These are phyloP conservation scores for Coenonympha arcania DNA, from an alignment of 2,888 invertebrate species.

Conservation along the genomic window DNA sequence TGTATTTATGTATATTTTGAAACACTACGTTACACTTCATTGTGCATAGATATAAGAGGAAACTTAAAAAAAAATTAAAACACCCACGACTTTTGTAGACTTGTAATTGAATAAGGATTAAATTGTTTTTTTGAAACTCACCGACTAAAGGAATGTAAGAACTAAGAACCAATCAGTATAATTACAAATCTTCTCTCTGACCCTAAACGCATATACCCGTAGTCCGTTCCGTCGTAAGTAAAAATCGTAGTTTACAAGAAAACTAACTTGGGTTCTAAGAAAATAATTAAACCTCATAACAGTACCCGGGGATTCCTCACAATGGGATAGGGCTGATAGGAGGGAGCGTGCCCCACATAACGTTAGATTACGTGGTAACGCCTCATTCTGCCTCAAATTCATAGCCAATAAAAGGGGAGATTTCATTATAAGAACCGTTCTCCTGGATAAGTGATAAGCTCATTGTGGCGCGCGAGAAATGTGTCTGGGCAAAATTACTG, in stretches of 20 bases:
- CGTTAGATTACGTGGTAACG: slow-evolving; percentile 10
- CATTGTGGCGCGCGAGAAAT: slow-evolving; percentile 17
- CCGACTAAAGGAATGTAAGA: no score
- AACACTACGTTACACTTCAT: no score
- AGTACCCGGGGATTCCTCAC: background rate
- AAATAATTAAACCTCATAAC: slow-evolving; percentile 1
- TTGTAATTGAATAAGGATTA: no score
- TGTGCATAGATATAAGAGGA: no score
- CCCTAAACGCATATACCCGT: no score
- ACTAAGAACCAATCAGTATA: no score
- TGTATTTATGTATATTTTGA: no score
- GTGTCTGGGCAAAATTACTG: background rate
- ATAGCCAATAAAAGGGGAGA: slow-evolving; percentile 12
- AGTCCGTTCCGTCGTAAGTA: no score
- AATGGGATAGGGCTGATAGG: background rate
- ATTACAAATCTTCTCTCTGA: no score
- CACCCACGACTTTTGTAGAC: no score
- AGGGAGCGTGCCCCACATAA: slow-evolving; percentile 4
- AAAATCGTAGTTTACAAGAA: background rate
- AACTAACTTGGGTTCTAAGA: background rate
- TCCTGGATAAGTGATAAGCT: slow-evolving; percentile 19
- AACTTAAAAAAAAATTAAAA: no score
- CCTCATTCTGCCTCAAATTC: slow-evolving; percentile 11
- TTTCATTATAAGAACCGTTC: slow-evolving; percentile 17
- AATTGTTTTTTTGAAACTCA: no score